These are phyloP conservation scores for Euphydryas editha DNA, from an alignment of 2,888 invertebrate genomes.

Conservation along the genomic window DNA sequence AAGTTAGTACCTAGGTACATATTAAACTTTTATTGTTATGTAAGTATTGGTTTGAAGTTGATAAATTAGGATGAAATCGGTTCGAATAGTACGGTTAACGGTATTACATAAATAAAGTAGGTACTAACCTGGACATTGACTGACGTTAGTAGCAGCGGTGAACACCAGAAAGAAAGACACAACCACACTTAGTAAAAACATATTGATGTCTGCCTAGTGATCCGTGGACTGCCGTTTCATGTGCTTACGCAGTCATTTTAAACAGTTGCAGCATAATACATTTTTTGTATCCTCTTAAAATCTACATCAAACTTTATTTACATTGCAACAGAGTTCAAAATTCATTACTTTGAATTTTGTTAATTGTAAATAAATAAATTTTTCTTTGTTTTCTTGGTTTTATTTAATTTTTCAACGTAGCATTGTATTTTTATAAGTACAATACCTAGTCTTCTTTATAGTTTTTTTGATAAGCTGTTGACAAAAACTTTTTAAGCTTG, in stretches of 20 bases:
- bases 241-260: slow-evolving; percentile 37
- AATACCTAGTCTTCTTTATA: too few relatives aligned
- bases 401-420: not conserved
- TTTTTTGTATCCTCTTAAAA: not conserved
- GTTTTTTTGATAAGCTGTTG: too few relatives aligned
- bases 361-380: not conserved
- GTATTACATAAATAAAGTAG: slow-evolving; percentile 55
- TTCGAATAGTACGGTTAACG: slow-evolving; percentile 56
- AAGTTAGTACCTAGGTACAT: too few relatives aligned
- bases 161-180: slow-evolving; percentile 59
- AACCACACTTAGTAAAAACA: slow-evolving; percentile 60
- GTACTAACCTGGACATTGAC: slow-evolving; percentile 69
- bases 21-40: slow-evolving; percentile 7
- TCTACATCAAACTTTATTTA: not conserved
- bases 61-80: slow-evolving; percentile 55
- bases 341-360: not conserved
- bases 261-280: slow-evolving; percentile 23
- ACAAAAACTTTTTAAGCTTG: too few relatives aligned
- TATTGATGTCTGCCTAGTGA: slow-evolving; percentile 55
- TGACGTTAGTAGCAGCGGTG: slow-evolving; percentile 62
- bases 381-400: not conserved
- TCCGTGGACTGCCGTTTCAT: slow-evolving; percentile 29
- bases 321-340: slow-evolving; percentile 2
- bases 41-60: not conserved
- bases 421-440: not conserved